phyloP scores from a whole-genome alignment of 2,113 vertebrate genomes.

The Gobius niger region DNA sequence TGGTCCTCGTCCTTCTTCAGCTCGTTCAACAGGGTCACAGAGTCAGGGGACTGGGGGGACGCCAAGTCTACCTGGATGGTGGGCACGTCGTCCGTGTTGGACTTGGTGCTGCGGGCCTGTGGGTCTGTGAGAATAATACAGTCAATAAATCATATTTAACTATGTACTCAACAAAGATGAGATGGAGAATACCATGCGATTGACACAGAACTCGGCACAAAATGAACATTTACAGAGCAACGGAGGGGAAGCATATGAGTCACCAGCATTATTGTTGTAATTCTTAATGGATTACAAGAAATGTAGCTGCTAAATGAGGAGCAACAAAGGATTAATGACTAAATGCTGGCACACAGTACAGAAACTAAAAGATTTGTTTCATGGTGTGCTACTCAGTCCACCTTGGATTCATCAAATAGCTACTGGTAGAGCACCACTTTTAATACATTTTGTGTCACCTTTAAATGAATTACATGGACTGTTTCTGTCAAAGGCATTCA shows the following conservation, averaged over 20 bases:
- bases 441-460: no score
- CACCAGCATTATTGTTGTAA: neutral
- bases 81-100: conserved; percentile 72
- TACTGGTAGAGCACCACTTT: no score
- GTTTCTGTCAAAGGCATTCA: neutral
- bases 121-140: conserved; percentile 76
- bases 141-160: no score
- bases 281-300: neutral
- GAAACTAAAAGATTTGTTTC: no score
- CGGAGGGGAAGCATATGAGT: neutral
- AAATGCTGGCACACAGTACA: no score
- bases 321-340: no score
- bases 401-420: no score
- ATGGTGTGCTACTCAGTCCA: no score
- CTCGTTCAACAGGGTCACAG: conserved; percentile 82
- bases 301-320: neutral
- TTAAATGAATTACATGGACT: no score
- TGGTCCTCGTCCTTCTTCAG: conserved; percentile 73
- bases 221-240: neutral
- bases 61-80: conserved; percentile 92
- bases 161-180: neutral
- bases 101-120: conserved; percentile 82
- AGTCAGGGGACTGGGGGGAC: conserved; percentile 88
- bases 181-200: neutral
- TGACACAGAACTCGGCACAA: neutral